Conservation (phyloP, 2,113 vertebrate species). For the Microcebus ravelobensis region DNA sequence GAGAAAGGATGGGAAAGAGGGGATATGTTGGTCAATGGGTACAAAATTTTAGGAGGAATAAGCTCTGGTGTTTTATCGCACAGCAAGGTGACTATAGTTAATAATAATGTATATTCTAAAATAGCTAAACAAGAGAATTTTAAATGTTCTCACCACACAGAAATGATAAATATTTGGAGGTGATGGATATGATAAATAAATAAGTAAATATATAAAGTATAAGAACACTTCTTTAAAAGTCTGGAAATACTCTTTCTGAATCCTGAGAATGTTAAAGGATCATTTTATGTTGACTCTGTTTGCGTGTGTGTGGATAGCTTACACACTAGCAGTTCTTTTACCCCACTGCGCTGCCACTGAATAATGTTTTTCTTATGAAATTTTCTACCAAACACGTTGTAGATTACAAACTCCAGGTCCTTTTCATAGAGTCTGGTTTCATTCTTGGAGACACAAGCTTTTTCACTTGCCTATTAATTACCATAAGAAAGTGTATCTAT, state of each 20-base stretch:
- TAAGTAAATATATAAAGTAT: neutral
- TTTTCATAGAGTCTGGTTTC: constrained; percentile 35
- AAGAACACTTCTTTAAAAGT: neutral
- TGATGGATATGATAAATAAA: neutral
- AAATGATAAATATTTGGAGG: neutral
- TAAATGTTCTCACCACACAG: neutral
- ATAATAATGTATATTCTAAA: neutral
- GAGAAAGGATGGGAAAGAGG: neutral
- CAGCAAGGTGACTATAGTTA: neutral
- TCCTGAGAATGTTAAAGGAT: neutral
- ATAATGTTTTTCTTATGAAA: constrained; percentile 11
- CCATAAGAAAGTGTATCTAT: constrained; percentile 30
- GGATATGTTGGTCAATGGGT: neutral
- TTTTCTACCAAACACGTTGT: constrained; percentile 48
- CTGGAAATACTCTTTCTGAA: neutral
- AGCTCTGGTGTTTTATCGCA: neutral
- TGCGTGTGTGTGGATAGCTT: neutral
- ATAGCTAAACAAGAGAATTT: neutral
- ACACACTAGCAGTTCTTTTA: neutral
- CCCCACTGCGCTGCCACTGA: neutral
- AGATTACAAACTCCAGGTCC: constrained; percentile 43
- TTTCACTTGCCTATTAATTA: constrained; percentile 54
- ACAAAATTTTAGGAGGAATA: neutral
- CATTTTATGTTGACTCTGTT: neutral
- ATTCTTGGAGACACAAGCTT: constrained; percentile 25